Evolutionary conservation across 2,888 invertebrate species (phyloP).

Genomic region (Mythimna loreyi): DNA sequence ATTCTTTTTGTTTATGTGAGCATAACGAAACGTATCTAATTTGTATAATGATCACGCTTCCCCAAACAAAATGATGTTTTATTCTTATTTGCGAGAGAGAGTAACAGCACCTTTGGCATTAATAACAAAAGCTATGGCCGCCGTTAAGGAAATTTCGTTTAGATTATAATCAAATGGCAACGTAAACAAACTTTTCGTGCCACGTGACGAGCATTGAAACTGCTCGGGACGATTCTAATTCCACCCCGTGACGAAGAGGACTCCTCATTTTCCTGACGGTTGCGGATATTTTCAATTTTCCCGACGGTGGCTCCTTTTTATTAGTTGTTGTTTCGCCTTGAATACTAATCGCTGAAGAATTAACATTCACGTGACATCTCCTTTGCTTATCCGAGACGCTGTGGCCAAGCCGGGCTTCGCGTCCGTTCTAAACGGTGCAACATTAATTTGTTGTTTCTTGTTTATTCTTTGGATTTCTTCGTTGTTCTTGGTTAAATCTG

Average conservation of each 20-base stretch:
- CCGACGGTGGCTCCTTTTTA: conserved; percentile 87
- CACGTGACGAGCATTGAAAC: conserved; percentile 84
- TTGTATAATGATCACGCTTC: conserved; percentile 66
- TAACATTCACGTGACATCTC: conserved; percentile 83
- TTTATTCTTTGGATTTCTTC: conserved; percentile 36
- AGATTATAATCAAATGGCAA: conserved; percentile 85
- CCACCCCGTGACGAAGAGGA: conserved; percentile 86
- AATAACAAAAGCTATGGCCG: conserved; percentile 70
- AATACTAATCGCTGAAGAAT: conserved; percentile 85
- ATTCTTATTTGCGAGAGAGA: conserved; percentile 62
- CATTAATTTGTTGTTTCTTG: conserved; percentile 54
- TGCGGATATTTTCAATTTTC: conserved; percentile 91
- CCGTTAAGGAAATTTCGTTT: conserved; percentile 77
- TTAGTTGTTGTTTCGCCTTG: conserved; percentile 89
- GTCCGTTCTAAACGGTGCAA: conserved; percentile 48
- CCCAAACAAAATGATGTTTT: conserved; percentile 60
- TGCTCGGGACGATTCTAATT: conserved; percentile 83
- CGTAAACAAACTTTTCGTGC: conserved; percentile 86
- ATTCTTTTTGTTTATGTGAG: conserved; percentile 48
- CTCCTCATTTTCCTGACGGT: conserved; percentile 88
- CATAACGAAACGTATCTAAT: conserved; percentile 56
- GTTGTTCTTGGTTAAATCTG: conserved; percentile 27
- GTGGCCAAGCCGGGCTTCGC: conserved; percentile 51
- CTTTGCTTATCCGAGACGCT: conserved; percentile 73
- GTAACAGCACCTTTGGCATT: conserved; percentile 65